Evolutionary conservation across 2,888 invertebrate genomes (phyloP).

Genomic region (Caradrina clavipalpis): DNA sequence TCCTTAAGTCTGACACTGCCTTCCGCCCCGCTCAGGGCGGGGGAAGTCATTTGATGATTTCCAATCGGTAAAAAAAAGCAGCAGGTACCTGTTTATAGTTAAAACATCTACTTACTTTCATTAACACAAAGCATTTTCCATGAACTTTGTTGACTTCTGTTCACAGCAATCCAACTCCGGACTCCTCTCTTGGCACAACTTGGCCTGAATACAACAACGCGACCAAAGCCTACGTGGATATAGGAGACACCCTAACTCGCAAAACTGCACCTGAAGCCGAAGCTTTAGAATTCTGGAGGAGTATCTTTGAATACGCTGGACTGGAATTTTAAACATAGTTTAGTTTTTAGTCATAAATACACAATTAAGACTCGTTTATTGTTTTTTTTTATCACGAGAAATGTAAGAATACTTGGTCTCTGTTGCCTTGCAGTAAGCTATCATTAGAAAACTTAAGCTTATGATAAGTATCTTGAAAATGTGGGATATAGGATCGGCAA

Average conservation of each 20-base stretch:
- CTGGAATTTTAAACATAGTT: background rate
- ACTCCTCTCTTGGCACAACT: slow-evolving; percentile 66
- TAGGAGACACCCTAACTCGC: slow-evolving; percentile 70
- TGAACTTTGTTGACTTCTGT: too few relatives aligned
- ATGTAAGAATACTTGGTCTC: too few relatives aligned
- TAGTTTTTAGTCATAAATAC: background rate
- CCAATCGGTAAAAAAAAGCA: too few relatives aligned
- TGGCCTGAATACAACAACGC: slow-evolving; percentile 77
- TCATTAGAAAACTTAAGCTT: too few relatives aligned
- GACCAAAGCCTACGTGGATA: slow-evolving; percentile 71
- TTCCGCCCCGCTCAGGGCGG: too few relatives aligned
- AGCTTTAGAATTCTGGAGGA: slow-evolving; percentile 73
- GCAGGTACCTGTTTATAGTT: background rate
- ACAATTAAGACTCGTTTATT: background rate
- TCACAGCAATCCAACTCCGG: slow-evolving; percentile 79
- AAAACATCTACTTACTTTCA: too few relatives aligned
- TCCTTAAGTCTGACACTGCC: too few relatives aligned
- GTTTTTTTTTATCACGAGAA: background rate
- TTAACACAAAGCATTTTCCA: too few relatives aligned
- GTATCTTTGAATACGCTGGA: slow-evolving; percentile 33
- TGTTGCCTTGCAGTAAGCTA: too few relatives aligned
- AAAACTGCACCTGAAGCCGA: slow-evolving; percentile 65
- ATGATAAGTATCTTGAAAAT: too few relatives aligned
- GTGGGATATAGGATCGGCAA: too few relatives aligned
- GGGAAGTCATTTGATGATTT: too few relatives aligned